Percentiles rank a stretch among this genome's conserved stretches.
Conservation (phyloP, 2,888 invertebrate species). For the Octonoba sinensis region DNA sequence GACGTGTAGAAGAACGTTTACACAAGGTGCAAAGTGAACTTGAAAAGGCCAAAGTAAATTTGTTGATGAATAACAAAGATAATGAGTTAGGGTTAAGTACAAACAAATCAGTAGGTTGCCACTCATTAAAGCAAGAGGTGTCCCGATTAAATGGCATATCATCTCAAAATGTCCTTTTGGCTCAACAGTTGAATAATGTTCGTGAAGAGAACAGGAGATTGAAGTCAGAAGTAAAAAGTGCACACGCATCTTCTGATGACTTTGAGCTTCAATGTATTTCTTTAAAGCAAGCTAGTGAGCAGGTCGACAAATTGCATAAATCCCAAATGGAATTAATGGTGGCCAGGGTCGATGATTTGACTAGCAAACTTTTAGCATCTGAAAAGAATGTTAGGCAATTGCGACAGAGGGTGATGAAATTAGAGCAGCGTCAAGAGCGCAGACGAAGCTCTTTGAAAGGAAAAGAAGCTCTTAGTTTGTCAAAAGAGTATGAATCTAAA, state of each 20-base stretch:
- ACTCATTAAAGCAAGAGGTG: slow-evolving; percentile 47
- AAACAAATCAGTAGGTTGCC: slow-evolving; percentile 40
- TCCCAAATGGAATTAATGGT: slow-evolving; percentile 83
- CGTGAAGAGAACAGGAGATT: slow-evolving; percentile 60
- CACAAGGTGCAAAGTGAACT: slow-evolving; percentile 55
- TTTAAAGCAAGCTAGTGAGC: slow-evolving; percentile 73
- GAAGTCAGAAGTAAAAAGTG: slow-evolving; percentile 64
- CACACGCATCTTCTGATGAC: slow-evolving; percentile 66
- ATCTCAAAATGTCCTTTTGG: slow-evolving; percentile 49
- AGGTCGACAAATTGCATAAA: slow-evolving; percentile 75
- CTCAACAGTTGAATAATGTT: slow-evolving; percentile 47
- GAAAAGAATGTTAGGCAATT: slow-evolving; percentile 83
- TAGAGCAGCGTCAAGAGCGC: slow-evolving; percentile 83
- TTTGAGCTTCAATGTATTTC: slow-evolving; percentile 67
- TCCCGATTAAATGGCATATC: slow-evolving; percentile 42
- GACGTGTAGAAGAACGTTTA: slow-evolving; percentile 50
- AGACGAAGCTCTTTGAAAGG: slow-evolving; percentile 87
- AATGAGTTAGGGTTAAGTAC: slow-evolving; percentile 17
- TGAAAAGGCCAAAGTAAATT: slow-evolving; percentile 53
- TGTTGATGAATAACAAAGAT: slow-evolving; percentile 38
- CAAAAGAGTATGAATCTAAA: slow-evolving; percentile 62
- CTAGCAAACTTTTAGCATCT: slow-evolving; percentile 83
- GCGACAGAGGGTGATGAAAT: slow-evolving; percentile 84
- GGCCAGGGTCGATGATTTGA: slow-evolving; percentile 85
- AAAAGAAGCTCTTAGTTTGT: slow-evolving; percentile 65